phyloP scores from a whole-genome alignment of 2,888 invertebrate genomes.

The Tyria jacobaeae region DNA sequence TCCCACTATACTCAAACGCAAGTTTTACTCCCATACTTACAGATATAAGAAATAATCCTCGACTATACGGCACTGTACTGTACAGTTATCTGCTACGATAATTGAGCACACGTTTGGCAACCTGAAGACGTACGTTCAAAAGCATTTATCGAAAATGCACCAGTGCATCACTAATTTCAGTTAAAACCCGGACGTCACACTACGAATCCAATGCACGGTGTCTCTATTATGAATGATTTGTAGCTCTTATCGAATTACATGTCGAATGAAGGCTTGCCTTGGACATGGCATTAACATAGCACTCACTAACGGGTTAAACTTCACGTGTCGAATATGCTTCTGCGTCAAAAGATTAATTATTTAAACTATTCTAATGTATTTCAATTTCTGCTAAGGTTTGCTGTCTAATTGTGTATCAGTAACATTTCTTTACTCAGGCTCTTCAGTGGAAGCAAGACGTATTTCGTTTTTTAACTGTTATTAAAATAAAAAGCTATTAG shows the following conservation, averaged over 20 bases:
- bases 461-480: neutral
- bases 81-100: neutral
- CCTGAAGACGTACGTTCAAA: neutral
- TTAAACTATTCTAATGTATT: slow-evolving; percentile 10
- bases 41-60: too few relatives aligned
- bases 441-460: neutral
- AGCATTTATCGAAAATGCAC: neutral
- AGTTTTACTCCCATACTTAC: too few relatives aligned
- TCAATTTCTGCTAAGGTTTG: slow-evolving; percentile 1
- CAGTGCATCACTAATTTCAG: neutral
- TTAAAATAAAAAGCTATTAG: neutral
- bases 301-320: slow-evolving; percentile 19
- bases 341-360: slow-evolving; percentile 22
- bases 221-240: slow-evolving; percentile 20
- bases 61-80: too few relatives aligned
- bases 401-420: neutral
- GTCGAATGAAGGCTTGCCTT: slow-evolving; percentile 14
- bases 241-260: slow-evolving; percentile 22
- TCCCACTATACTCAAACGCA: too few relatives aligned
- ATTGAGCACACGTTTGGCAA: neutral
- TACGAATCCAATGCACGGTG: slow-evolving; percentile 14
- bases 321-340: slow-evolving; percentile 15
- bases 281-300: slow-evolving; percentile 21
- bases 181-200: neutral
- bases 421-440: neutral